Evolutionary conservation across 1,140 invertebrate genomes (phyloP).

Genomic region (Aplysia californica): DNA sequence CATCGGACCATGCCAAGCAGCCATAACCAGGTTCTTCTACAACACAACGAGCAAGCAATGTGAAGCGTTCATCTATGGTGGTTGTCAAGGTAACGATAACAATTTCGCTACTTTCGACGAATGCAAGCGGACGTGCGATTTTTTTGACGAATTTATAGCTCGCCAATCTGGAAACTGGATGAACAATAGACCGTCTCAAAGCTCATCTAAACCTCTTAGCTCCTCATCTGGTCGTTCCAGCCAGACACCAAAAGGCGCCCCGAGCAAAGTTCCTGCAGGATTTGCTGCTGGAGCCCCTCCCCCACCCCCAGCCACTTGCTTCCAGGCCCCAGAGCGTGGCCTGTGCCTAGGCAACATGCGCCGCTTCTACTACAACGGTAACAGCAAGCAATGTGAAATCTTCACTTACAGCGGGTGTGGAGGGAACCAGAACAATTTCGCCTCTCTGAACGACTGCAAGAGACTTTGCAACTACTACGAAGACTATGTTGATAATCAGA

Average conservation of each 20-base stretch:
- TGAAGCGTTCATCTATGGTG: constrained; percentile 42
- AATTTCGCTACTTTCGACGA: constrained; percentile 58
- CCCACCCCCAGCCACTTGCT: neutral
- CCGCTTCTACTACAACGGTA: constrained; percentile 39
- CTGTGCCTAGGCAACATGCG: constrained; percentile 71
- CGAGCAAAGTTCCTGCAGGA: neutral
- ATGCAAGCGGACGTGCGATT: constrained; percentile 49
- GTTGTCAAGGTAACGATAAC: constrained; percentile 47
- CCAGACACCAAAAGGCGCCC: neutral
- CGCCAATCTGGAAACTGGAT: neutral
- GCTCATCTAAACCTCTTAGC: neutral
- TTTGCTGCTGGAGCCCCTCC: too few species aligned
- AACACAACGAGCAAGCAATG: constrained; percentile 33
- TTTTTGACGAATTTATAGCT: neutral
- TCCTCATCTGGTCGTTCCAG: neutral
- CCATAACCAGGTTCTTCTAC: constrained; percentile 52
- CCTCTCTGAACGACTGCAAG: constrained; percentile 63
- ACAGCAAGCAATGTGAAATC: constrained; percentile 30
- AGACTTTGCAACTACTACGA: constrained; percentile 4
- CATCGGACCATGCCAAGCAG: constrained; percentile 72
- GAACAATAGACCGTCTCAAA: too few species aligned
- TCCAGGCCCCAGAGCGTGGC: constrained; percentile 62
- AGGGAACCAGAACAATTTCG: constrained; percentile 47
- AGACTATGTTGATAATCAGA: too few species aligned
- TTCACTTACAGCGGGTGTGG: constrained; percentile 49